Evolutionary conservation across 2,113 vertebrate genomes (phyloP).

Genomic region (Leptobrachium ailaonicum): DNA sequence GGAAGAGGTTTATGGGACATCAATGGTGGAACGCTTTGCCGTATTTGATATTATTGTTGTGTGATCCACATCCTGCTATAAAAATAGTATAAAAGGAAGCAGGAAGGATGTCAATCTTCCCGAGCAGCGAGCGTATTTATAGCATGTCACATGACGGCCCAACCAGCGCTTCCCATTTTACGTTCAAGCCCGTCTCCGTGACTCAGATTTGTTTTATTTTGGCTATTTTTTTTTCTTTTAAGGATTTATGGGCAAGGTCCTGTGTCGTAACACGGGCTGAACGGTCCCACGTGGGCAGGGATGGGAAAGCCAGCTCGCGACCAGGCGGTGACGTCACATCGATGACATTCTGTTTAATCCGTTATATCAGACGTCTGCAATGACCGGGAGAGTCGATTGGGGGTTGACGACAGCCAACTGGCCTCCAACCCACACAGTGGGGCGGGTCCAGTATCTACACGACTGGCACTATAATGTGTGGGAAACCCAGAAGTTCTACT

Average conservation of each 20-base stretch:
- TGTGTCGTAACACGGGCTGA: no score
- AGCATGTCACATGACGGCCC: not conserved
- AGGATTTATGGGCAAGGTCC: not conserved
- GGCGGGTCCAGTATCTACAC: no score
- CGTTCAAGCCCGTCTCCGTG: not conserved
- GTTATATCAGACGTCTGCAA: no score
- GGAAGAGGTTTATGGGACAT: constrained; percentile 9
- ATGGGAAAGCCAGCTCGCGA: no score
- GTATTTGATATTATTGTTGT: not conserved
- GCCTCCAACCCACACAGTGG: no score
- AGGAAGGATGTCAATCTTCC: constrained; percentile 20
- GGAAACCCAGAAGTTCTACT: no score
- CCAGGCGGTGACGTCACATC: no score
- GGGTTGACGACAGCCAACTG: no score
- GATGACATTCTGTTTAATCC: no score
- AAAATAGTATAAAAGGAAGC: constrained; percentile 34
- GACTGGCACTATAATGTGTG: no score
- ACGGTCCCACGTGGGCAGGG: no score
- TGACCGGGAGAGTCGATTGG: no score
- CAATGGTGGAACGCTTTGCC: not conserved
- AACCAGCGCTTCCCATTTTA: not conserved
- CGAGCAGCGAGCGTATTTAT: not conserved
- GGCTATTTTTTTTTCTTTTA: not conserved
- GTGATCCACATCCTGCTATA: constrained; percentile 28
- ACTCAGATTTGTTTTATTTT: not conserved